These are phyloP conservation scores for Octodon degus DNA, from an alignment of 2,113 vertebrate species.

Conservation along the genomic window DNA sequence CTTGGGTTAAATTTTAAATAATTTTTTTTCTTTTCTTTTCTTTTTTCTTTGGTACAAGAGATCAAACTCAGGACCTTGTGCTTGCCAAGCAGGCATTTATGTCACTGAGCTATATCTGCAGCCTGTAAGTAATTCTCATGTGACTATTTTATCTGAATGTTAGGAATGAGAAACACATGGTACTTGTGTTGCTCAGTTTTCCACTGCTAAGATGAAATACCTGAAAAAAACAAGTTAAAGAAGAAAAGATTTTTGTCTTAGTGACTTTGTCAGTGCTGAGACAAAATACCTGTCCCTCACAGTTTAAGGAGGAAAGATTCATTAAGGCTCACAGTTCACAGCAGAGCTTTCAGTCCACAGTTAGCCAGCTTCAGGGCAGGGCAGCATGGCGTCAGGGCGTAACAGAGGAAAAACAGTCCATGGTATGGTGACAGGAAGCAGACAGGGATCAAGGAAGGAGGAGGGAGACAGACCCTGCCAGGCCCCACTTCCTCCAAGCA, in stretches of 20 bases:
- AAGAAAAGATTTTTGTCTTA: background rate
- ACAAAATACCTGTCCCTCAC: background rate
- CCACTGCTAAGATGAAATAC: too few species aligned
- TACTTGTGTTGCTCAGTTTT: background rate
- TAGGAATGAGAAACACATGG: background rate
- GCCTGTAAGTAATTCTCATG: background rate
- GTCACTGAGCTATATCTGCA: too few species aligned
- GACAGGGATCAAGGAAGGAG: background rate
- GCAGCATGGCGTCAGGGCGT: background rate
- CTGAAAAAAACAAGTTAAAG: too few species aligned
- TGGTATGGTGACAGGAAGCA: background rate
- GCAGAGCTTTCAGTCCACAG: background rate
- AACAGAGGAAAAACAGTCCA: background rate
- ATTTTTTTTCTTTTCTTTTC: too few species aligned
- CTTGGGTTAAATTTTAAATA: too few species aligned
- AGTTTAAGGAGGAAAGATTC: background rate
- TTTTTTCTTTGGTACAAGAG: too few species aligned
- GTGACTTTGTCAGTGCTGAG: background rate
- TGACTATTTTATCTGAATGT: background rate
- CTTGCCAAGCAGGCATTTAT: too few species aligned
- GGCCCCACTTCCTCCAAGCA: background rate
- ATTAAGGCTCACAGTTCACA: background rate
- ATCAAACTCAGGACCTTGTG: too few species aligned
- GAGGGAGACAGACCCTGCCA: background rate
- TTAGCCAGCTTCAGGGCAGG: background rate